Evolutionary conservation across 2,888 invertebrate species (phyloP), one percentile per base, ranked within the genome.

Genomic region (Diaperis boleti): DNA sequence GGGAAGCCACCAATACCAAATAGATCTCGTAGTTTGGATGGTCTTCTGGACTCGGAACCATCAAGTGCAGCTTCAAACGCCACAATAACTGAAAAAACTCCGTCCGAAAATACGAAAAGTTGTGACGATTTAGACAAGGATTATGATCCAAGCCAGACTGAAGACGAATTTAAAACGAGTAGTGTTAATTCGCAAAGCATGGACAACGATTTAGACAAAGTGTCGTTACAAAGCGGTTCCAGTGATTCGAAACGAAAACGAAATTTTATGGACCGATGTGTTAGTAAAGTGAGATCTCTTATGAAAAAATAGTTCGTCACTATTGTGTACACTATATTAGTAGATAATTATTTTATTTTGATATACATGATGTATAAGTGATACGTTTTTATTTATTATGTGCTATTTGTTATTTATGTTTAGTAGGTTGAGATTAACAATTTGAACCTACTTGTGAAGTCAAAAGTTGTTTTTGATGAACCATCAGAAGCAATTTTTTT

Each of bases 251-350:
- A 90, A 79, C 85, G 88, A 76, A 89, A 89, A 81, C 88, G 89
- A 78, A 92, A 92, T 81, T 92, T 94, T 80, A 91, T 94, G 88
- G 92, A 93, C 85, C 86, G 89, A 80, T 92, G 91, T 82, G 90
- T 92, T 73, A 91, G 90, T 83, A 92, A 92, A 87, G 89, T 92
- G 82, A 88, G 90, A 84, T 89, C 90, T 83, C 85, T 92, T 79
- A 91, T 88, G 62, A 78, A 78, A 67, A 80, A 79, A 66, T 78
- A 71, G 72, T 61, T 42, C 17, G 20, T 14, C 41, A 42, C 20
- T 52, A 15, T 22, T 37, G 52, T 49, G 52, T 54, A 54, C 41
- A 42, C 54, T 54, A 54, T 42, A 41, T 54, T 54, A 54, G 54
- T 54, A 41, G 15, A 42, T 18, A 54, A 42, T 42, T 29, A 41